phyloP scores from a whole-genome alignment of 2,888 invertebrate genomes.

The Nemurella pictetii region DNA sequence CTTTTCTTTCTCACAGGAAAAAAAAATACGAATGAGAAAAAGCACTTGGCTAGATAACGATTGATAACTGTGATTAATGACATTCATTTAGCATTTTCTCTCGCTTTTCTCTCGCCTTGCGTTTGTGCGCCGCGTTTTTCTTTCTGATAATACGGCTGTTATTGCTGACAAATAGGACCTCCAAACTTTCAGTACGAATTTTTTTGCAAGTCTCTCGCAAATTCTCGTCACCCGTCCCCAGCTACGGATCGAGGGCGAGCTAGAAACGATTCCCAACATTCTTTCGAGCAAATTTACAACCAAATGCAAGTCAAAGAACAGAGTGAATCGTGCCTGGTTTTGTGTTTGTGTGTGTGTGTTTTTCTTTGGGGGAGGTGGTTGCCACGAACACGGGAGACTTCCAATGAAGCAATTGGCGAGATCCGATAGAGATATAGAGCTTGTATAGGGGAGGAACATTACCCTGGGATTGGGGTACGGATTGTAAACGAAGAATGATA shows the following conservation, averaged over 20 bases:
- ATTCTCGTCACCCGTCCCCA: slow-evolving; percentile 35
- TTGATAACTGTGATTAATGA: slow-evolving; percentile 28
- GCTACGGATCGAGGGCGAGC: slow-evolving; percentile 25
- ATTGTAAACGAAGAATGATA: slow-evolving; percentile 5
- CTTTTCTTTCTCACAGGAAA: neutral
- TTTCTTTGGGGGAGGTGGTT: neutral
- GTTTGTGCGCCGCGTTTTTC: neutral
- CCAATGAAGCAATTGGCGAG: too few relatives aligned
- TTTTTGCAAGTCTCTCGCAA: slow-evolving; percentile 33
- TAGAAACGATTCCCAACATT: slow-evolving; percentile 25
- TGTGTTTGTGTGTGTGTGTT: neutral
- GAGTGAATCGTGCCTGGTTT: slow-evolving; percentile 12
- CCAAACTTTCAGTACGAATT: slow-evolving; percentile 39
- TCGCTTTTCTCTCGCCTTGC: neutral
- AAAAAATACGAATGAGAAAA: slow-evolving; percentile 18
- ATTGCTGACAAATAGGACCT: slow-evolving; percentile 24
- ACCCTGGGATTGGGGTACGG: neutral
- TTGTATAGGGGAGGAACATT: neutral
- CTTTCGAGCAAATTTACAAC: slow-evolving; percentile 21
- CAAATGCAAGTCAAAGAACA: slow-evolving; percentile 28
- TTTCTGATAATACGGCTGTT: neutral
- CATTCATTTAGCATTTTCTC: slow-evolving; percentile 14
- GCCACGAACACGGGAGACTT: neutral
- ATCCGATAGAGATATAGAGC: neutral
- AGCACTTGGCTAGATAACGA: slow-evolving; percentile 17